Evolutionary conservation across 2,888 invertebrate species (phyloP), one percentile per base, ranked within the genome.

Genomic region (Notodonta ziczac): DNA sequence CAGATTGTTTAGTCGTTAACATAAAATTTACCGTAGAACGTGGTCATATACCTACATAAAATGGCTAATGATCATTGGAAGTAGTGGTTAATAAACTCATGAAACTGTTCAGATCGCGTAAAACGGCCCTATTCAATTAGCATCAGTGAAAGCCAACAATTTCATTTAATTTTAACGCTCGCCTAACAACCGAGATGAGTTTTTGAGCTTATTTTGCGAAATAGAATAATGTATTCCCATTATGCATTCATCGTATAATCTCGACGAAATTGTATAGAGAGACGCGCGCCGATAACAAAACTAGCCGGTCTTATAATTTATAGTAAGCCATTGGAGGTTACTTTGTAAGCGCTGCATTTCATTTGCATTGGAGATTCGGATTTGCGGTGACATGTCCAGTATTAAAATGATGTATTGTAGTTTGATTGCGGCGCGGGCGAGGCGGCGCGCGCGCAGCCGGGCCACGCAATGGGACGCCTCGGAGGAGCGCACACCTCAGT

Each of bases 281-380:
- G 86, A 81, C 83, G 83, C 80, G 79, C 76, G 77, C 76, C 87
- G 90, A 91, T 93, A 93, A 87, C 88, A 88, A 84, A 88, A 87
- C 87, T 78, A 74, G 85, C 84, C 72, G 82, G 85, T 84, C 78
- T 82, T 84, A 86, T 91, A 91, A 92, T 92, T 93, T 91, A 93
- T 89, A 79, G 86, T 80, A 74, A 75, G 80, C 86, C 88, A 91
- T 91, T 93, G 91, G 85, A 83, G 82, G 77, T 83, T 86, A 86
- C 83, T 85, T 83, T 80, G 82, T 81, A 84, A 81, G 84, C 81
- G 78, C 78, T 80, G 84, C 85, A 81, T 89, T 89, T 86, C 88
- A 93, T 93, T 93, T 91, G 92, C 91, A 93, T 89, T 90, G 86
- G 87, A 88, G 84, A 90, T 89, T 87, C 79, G 87, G 87, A 91